phyloP scores from a whole-genome alignment of 35 echinoderm and acorn worm genomes.

The Chiridota heheva region DNA sequence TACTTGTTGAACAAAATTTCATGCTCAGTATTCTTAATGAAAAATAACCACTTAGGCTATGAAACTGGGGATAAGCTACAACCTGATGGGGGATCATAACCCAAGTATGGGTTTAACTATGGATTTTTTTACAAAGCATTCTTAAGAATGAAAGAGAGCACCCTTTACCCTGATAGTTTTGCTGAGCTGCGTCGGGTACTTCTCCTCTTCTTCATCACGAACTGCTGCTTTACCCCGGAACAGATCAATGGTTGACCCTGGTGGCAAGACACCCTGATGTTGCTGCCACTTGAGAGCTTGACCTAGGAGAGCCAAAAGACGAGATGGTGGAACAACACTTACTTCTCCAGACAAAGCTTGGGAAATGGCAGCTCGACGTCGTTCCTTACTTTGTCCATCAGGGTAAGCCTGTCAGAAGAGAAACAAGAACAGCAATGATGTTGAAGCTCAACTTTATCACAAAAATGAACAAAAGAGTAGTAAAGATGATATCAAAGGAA shows the following conservation, averaged over 20 bases:
- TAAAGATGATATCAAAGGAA: no score
- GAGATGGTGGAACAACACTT: slow-evolving; percentile 94
- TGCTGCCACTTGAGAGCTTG: slow-evolving; percentile 99
- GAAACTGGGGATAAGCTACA: no score
- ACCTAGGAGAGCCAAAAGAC: slow-evolving; percentile 94
- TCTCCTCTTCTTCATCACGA: slow-evolving; percentile 97
- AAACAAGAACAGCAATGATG: not conserved
- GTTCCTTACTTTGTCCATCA: slow-evolving; percentile 94
- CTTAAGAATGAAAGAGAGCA: no score
- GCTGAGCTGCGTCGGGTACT: slow-evolving; percentile 97
- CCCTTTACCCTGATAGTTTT: slow-evolving; percentile 94
- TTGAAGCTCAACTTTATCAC: no score
- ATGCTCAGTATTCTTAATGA: no score
- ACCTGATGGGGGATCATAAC: no score
- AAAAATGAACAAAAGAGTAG: no score
- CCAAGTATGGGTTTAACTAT: no score
- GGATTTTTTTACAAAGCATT: no score
- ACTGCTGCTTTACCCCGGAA: slow-evolving; percentile 98
- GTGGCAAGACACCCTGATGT: slow-evolving; percentile 91
- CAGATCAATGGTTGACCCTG: slow-evolving; percentile 91
- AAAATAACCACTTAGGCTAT: no score
- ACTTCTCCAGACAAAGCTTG: slow-evolving; percentile 94
- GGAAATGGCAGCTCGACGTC: slow-evolving; percentile 90
- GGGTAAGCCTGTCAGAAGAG: slow-evolving; percentile 66
- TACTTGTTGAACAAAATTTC: no score